phyloP scores from a whole-genome alignment of 2,797 vertebrate species.

The Phoebastria nigripes region DNA sequence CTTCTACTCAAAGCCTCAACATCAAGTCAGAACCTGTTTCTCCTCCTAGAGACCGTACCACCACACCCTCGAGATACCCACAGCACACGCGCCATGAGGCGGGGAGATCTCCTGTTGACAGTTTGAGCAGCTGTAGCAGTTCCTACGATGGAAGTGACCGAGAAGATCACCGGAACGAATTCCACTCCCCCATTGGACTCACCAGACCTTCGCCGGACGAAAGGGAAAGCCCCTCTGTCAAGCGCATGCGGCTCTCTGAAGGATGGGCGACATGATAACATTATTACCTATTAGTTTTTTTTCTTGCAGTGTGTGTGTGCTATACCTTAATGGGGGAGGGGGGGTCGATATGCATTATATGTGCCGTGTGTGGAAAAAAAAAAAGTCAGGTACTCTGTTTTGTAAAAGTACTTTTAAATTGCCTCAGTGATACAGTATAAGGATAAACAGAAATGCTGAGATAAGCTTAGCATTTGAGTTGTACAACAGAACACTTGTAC shows the following conservation, averaged over 20 bases:
- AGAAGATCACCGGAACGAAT: slow-evolving; percentile 95
- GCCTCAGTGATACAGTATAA: slow-evolving; percentile 92
- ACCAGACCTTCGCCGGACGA: slow-evolving; percentile 91
- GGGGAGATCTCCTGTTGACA: slow-evolving; percentile 96
- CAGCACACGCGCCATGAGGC: slow-evolving; percentile 94
- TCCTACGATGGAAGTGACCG: slow-evolving; percentile 98
- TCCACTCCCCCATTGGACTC: slow-evolving; percentile 98
- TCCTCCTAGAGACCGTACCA: slow-evolving; percentile 99
- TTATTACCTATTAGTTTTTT: slow-evolving; percentile 76
- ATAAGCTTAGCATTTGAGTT: slow-evolving; percentile 94
- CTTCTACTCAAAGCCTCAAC: slow-evolving; percentile 99
- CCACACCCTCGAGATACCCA: slow-evolving; percentile 90
- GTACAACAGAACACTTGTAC: slow-evolving; percentile 93
- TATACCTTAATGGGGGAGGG: slow-evolving; percentile 89
- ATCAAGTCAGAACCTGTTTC: slow-evolving; percentile 99
- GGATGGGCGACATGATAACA: slow-evolving; percentile 98
- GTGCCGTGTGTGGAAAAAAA: slow-evolving; percentile 90
- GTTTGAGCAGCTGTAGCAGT: slow-evolving; percentile 99
- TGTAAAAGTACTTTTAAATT: slow-evolving; percentile 94
- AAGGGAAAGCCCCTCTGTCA: slow-evolving; percentile 97
- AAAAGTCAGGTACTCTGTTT: slow-evolving; percentile 95
- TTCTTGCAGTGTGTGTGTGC: slow-evolving; percentile 92
- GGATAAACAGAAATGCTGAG: slow-evolving; percentile 85
- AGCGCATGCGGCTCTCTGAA: slow-evolving; percentile 96
- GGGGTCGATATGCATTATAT: slow-evolving; percentile 95